Evolutionary conservation across 1,140 invertebrate species (phyloP).

Genomic region (Helicoverpa armigera): DNA sequence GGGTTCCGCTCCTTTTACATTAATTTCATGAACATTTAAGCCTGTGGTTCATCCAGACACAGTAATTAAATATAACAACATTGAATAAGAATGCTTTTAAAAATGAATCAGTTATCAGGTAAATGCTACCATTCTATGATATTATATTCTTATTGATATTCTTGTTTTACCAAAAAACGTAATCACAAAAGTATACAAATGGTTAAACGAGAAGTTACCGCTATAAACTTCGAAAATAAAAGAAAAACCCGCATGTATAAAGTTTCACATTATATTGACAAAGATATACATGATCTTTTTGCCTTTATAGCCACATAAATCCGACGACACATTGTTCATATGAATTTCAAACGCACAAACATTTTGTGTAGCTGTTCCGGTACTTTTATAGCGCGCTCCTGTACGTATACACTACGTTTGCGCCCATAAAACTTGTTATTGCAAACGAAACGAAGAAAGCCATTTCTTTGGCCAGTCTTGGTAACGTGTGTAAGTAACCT

Average conservation of each 20-base stretch:
- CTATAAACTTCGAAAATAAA: slow-evolving; percentile 10
- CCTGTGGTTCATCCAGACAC: too few species aligned
- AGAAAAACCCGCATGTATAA: slow-evolving; percentile 1
- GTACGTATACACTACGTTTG: slow-evolving; percentile 63
- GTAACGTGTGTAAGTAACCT: slow-evolving; percentile 59
- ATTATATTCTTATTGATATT: too few species aligned
- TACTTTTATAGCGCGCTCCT: slow-evolving; percentile 58
- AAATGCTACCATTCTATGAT: too few species aligned
- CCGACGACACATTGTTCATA: slow-evolving; percentile 5
- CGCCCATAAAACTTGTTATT: slow-evolving; percentile 66
- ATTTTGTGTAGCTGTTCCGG: slow-evolving; percentile 6
- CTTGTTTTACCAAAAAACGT: too few species aligned
- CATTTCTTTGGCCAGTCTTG: slow-evolving; percentile 49
- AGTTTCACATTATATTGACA: slow-evolving; percentile 28
- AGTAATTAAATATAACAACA: too few species aligned
- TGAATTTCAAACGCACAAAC: slow-evolving; percentile 35
- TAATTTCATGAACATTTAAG: too few species aligned
- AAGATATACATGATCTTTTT: slow-evolving; percentile 22
- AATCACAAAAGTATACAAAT: not conserved
- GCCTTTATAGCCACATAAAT: slow-evolving; percentile 28
- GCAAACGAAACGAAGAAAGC: slow-evolving; percentile 66
- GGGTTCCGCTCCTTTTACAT: not conserved
- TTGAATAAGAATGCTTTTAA: too few species aligned
- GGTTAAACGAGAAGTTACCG: not conserved
- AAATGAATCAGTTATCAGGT: too few species aligned